phyloP scores from a whole-genome alignment of 2,888 invertebrate species.

The Lepetodrilus schrolli region DNA sequence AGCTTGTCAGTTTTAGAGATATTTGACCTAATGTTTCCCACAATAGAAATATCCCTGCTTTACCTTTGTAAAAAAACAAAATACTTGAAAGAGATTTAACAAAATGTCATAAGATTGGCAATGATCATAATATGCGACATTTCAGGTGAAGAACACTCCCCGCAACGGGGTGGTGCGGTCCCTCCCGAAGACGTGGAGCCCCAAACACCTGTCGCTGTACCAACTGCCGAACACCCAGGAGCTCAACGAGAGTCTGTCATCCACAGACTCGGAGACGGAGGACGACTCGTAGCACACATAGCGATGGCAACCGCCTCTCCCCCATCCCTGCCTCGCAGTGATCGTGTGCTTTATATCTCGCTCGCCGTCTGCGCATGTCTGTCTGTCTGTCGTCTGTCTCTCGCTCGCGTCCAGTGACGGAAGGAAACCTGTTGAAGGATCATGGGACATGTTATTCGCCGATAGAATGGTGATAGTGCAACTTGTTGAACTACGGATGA shows the following conservation, averaged over 20 bases:
- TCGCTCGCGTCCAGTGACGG: too few relatives aligned
- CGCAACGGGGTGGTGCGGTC: constrained; percentile 52
- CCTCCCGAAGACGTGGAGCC: constrained; percentile 65
- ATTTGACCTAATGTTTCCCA: too few relatives aligned
- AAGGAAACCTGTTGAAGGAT: too few relatives aligned
- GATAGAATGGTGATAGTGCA: too few relatives aligned
- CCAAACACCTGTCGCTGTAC: constrained; percentile 61
- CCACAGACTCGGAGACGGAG: constrained; percentile 64
- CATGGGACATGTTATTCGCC: too few relatives aligned
- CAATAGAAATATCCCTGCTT: too few relatives aligned
- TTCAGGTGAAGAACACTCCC: constrained; percentile 29
- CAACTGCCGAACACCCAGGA: constrained; percentile 51
- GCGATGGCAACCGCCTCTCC: background rate
- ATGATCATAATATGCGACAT: background rate
- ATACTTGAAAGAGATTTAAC: too few relatives aligned
- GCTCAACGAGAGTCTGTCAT: constrained; percentile 59
- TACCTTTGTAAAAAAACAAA: too few relatives aligned
- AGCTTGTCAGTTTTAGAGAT: too few relatives aligned
- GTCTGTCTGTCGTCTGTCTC: background rate
- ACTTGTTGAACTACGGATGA: too few relatives aligned
- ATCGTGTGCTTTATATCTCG: background rate
- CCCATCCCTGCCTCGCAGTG: background rate
- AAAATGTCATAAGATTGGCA: too few relatives aligned
- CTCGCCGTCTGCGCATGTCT: background rate
- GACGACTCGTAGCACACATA: constrained; percentile 37